Conservation (phyloP, 2,113 vertebrate species). For the Syngnathus scovelli region DNA sequence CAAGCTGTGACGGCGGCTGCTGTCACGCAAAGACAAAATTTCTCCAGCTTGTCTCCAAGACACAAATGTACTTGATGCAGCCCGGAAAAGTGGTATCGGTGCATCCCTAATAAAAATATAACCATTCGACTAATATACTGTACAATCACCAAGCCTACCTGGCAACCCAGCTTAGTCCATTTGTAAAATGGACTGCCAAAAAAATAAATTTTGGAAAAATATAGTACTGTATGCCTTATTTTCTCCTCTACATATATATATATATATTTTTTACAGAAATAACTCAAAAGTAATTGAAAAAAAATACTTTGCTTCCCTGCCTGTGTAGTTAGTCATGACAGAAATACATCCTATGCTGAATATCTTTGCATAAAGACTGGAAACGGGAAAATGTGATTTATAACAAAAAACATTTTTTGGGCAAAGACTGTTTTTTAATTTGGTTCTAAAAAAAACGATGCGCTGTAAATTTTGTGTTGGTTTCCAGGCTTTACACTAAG, state of each 20-base stretch:
- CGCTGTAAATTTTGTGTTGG: neutral
- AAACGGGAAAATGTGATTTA: neutral
- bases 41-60: neutral
- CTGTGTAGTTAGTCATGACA: neutral
- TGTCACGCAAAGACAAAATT: neutral
- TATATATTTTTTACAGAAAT: conserved; percentile 2
- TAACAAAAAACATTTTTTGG: neutral
- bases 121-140: conserved; percentile 26
- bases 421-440: neutral
- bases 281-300: neutral
- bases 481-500: neutral
- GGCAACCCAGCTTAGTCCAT: conserved; percentile 29
- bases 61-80: too few species aligned
- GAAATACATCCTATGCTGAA: neutral
- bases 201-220: conserved; percentile 54
- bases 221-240: conserved; percentile 30
- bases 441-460: neutral
- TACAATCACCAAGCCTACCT: conserved; percentile 32
- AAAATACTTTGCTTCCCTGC: neutral
- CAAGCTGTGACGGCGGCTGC: too few species aligned
- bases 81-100: neutral
- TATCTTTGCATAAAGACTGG: neutral
- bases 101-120: conserved; percentile 20
- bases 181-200: conserved; percentile 28
- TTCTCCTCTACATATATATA: neutral